phyloP scores from a whole-genome alignment of 2,888 invertebrate species.

The Campopleginae sp. region DNA sequence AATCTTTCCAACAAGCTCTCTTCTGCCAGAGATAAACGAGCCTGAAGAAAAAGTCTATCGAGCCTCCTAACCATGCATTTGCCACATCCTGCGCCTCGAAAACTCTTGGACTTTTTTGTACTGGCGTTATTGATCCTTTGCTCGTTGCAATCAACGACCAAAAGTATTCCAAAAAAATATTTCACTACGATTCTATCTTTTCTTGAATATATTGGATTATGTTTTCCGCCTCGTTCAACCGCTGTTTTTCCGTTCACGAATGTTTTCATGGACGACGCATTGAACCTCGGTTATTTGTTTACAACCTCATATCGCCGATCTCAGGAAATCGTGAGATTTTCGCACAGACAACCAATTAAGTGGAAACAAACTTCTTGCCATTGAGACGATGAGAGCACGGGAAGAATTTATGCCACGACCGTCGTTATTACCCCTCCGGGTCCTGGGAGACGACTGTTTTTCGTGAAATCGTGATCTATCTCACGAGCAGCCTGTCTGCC shows the following conservation, averaged over 20 bases:
- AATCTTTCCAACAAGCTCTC: constrained; percentile 44
- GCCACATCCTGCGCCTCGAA: constrained; percentile 20
- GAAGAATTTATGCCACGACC: constrained; percentile 72
- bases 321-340: constrained; percentile 12
- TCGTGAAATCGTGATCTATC: constrained; percentile 93
- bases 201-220: background rate
- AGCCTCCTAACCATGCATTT: constrained; percentile 39
- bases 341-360: constrained; percentile 23
- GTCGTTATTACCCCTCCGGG: constrained; percentile 93
- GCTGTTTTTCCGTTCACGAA: constrained; percentile 18
- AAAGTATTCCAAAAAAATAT: constrained; percentile 30
- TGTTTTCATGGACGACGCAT: constrained; percentile 45
- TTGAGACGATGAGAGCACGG: constrained; percentile 42
- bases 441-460: constrained; percentile 94
- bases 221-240: background rate
- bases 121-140: background rate
- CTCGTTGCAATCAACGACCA: constrained; percentile 20
- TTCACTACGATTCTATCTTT: constrained; percentile 1
- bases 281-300: background rate
- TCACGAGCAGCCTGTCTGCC: constrained; percentile 99
- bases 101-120: constrained; percentile 12
- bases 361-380: constrained; percentile 47
- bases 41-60: constrained; percentile 36
- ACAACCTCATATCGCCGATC: constrained; percentile 23
- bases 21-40: constrained; percentile 64